A percentile compares a stretch with the other conserved stretches of the same genome.
phyloP scores from a whole-genome alignment of 1,140 invertebrate species.

The Philaenus spumarius region DNA sequence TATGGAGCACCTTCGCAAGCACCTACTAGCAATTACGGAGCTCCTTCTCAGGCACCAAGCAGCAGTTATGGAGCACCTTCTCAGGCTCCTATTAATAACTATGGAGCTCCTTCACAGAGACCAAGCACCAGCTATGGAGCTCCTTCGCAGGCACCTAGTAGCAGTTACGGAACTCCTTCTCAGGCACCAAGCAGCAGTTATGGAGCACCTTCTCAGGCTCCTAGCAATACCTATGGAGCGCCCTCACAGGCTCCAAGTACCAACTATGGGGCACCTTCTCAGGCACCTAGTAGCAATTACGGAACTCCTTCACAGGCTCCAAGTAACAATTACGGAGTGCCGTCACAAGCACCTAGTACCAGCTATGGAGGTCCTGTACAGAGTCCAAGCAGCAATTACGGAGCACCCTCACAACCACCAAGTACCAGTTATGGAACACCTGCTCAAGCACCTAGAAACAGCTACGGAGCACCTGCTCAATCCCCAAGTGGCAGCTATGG shows the following conservation, averaged over 20 bases:
- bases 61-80: constrained; percentile 20
- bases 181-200: not conserved
- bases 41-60: constrained; percentile 16
- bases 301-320: not conserved
- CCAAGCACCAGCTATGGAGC: constrained; percentile 13
- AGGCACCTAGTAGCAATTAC: not conserved
- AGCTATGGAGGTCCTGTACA: not conserved
- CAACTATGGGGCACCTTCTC: constrained; percentile 17
- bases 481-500: constrained; percentile 19
- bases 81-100: constrained; percentile 15
- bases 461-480: constrained; percentile 23
- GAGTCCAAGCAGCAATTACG: not conserved
- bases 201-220: constrained; percentile 15
- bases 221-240: constrained; percentile 21
- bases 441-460: constrained; percentile 1
- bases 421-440: constrained; percentile 6
- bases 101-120: constrained; percentile 12
- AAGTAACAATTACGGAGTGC: not conserved
- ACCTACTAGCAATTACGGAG: constrained; percentile 12
- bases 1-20: constrained; percentile 15
- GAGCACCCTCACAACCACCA: not conserved
- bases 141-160: constrained; percentile 6
- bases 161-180: constrained; percentile 7
- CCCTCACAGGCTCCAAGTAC: constrained; percentile 13
- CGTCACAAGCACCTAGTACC: not conserved